Evolutionary conservation across 2,113 vertebrate genomes (phyloP).

Genomic region (Apodemus speciosus): DNA sequence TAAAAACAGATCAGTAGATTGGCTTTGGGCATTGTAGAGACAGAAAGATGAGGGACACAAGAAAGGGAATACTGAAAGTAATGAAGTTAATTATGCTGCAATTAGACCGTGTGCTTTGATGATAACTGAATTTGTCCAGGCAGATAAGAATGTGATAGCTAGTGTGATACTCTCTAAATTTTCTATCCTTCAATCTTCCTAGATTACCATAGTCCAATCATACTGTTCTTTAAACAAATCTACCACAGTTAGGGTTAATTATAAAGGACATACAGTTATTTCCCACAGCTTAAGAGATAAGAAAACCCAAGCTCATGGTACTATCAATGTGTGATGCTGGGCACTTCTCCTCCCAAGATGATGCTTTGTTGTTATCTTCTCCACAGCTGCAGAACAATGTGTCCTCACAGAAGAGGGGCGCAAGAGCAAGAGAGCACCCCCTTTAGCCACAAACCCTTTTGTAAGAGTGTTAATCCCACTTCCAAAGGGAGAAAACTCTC

Average conservation of each 20-base stretch:
- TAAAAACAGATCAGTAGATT: background rate
- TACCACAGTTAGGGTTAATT: background rate
- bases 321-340: background rate
- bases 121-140: background rate
- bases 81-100: background rate
- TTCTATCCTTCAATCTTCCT: background rate
- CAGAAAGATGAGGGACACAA: background rate
- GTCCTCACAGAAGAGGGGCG: background rate
- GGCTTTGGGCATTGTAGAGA: background rate
- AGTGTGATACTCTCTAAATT: background rate
- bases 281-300: background rate
- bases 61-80: background rate
- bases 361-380: fast-evolving
- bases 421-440: background rate
- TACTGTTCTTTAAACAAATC: background rate
- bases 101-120: background rate
- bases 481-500: background rate
- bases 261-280: background rate
- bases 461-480: background rate
- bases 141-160: too few species aligned
- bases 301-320: background rate
- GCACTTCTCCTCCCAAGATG: background rate
- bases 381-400: background rate
- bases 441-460: background rate
- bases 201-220: background rate